Conservation (phyloP, 2,888 invertebrate species). For the Scelioninae gen. 1 region DNA sequence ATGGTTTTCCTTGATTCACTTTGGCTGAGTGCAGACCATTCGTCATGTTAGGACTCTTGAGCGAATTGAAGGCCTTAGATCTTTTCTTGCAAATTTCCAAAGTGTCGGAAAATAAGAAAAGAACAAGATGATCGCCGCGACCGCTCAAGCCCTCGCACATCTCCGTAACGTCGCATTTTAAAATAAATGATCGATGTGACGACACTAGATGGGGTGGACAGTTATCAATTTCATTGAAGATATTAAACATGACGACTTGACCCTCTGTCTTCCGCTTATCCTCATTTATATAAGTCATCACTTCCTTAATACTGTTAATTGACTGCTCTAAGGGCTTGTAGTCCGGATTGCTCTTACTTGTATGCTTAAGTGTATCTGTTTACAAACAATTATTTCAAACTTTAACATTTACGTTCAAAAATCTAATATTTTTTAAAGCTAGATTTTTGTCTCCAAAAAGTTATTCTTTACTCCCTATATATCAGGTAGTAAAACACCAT, state of each 20-base stretch:
- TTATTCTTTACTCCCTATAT: no score
- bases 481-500: no score
- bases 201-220: constrained; percentile 97
- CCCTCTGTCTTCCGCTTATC: constrained; percentile 98
- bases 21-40: constrained; percentile 86
- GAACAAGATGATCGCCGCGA: constrained; percentile 93
- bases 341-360: constrained; percentile 94
- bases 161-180: constrained; percentile 95
- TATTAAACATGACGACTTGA: constrained; percentile 97
- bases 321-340: constrained; percentile 93
- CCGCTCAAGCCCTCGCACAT: constrained; percentile 93
- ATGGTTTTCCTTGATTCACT: constrained; percentile 91
- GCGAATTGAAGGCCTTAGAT: constrained; percentile 89
- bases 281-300: constrained; percentile 98
- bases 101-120: constrained; percentile 97
- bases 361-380: constrained; percentile 97
- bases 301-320: constrained; percentile 94
- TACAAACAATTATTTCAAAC: no score
- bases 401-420: no score
- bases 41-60: constrained; percentile 88
- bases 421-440: no score
- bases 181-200: constrained; percentile 95
- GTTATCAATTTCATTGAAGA: constrained; percentile 98
- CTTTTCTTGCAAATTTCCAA: constrained; percentile 96
- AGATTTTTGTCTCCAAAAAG: no score